phyloP scores from a whole-genome alignment of 2,888 invertebrate species.

The Steromphala cineraria region DNA sequence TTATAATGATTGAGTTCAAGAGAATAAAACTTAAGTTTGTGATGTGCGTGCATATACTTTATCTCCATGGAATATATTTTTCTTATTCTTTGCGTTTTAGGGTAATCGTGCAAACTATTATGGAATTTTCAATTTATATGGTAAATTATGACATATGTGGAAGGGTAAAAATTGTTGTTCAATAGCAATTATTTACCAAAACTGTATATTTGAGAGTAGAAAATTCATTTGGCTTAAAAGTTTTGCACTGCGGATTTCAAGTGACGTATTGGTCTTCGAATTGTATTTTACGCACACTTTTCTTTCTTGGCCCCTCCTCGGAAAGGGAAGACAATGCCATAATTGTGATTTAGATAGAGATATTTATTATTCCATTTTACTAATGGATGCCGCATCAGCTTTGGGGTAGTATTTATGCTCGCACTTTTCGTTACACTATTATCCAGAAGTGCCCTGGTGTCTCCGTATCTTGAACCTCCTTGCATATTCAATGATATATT shows the following conservation, averaged over 20 bases:
- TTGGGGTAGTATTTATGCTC: not conserved
- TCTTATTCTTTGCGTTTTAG: too few species aligned
- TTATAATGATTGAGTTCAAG: too few species aligned
- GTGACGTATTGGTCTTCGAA: not conserved
- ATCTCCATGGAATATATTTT: too few species aligned
- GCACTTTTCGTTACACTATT: not conserved
- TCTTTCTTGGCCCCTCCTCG: not conserved
- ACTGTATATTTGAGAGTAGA: too few species aligned
- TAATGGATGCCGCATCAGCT: not conserved
- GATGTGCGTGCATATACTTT: not conserved
- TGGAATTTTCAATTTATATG: not conserved
- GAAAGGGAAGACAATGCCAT: too few species aligned
- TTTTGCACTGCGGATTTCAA: not conserved
- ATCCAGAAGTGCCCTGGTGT: not conserved
- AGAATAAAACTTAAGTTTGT: not conserved
- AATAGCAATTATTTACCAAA: too few species aligned
- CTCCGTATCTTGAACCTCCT: not conserved
- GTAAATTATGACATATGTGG: too few species aligned
- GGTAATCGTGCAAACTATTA: too few species aligned
- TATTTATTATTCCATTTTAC: constrained; percentile 10
- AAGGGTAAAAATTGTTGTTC: too few species aligned
- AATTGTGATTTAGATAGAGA: not conserved
- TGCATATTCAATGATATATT: constrained; percentile 20
- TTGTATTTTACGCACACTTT: not conserved
- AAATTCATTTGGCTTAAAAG: not conserved